These are phyloP conservation scores for Aleiodes sp. DNA, from an alignment of 1,140 invertebrate genomes.

Conservation along the genomic window DNA sequence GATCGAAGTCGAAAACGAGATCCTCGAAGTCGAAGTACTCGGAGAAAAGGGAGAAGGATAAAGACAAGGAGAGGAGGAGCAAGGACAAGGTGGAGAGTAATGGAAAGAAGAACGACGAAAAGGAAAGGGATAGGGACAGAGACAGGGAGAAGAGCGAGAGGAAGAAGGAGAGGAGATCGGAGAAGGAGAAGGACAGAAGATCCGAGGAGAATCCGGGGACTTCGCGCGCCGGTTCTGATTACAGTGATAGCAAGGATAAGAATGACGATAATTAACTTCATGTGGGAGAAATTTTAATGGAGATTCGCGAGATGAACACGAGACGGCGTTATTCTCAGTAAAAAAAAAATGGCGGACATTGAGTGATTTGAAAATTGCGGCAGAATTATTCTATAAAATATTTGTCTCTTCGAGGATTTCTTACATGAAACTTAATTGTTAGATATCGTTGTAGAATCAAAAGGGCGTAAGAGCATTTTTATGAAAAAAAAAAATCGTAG, in stretches of 20 bases:
- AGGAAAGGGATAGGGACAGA: conserved; percentile 50
- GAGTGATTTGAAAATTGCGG: too few relatives aligned
- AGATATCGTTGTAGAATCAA: too few relatives aligned
- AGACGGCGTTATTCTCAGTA: not conserved
- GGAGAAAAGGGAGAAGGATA: conserved; percentile 52
- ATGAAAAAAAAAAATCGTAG: too few relatives aligned
- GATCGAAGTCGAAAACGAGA: conserved; percentile 60
- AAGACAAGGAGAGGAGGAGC: conserved; percentile 44
- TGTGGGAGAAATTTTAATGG: not conserved
- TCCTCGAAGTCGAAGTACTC: conserved; percentile 61
- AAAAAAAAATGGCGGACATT: too few relatives aligned
- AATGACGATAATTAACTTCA: conserved; percentile 5
- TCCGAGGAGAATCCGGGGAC: conserved; percentile 53
- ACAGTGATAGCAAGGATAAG: conserved; percentile 48
- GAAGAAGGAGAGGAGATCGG: conserved; percentile 36
- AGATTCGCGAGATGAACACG: not conserved
- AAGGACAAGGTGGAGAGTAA: conserved; percentile 55
- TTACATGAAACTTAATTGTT: too few relatives aligned
- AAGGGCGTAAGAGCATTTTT: too few relatives aligned
- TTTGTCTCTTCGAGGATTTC: too few relatives aligned
- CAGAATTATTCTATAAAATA: too few relatives aligned
- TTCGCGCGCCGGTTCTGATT: conserved; percentile 52
- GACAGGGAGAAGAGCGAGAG: conserved; percentile 43
- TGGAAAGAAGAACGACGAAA: conserved; percentile 58
- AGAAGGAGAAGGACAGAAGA: conserved; percentile 51